phyloP scores from a whole-genome alignment of 2,888 invertebrate species.

The Cryptops parisi region DNA sequence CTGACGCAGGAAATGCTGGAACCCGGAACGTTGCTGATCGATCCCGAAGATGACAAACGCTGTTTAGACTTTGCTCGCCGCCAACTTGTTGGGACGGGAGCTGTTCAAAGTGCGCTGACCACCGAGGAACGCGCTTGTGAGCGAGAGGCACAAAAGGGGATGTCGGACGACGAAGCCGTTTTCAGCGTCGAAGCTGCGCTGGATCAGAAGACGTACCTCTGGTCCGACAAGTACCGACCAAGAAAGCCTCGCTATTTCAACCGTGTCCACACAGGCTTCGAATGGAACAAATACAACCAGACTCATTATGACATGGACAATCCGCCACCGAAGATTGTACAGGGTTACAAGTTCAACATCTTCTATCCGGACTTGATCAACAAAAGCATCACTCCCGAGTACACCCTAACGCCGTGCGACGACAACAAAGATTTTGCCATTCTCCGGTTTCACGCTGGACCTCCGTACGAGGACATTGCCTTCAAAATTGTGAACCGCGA shows the following conservation, averaged over 20 bases:
- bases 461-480: slow-evolving; percentile 98
- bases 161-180: slow-evolving; percentile 71
- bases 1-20: slow-evolving; percentile 49
- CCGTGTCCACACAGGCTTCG: slow-evolving; percentile 67
- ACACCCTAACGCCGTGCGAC: slow-evolving; percentile 74
- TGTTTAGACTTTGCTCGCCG: slow-evolving; percentile 56
- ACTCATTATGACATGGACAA: slow-evolving; percentile 99
- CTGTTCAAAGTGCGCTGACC: slow-evolving; percentile 39
- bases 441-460: slow-evolving; percentile 90
- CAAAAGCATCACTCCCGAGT: slow-evolving; percentile 79
- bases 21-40: slow-evolving; percentile 57
- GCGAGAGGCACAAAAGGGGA: slow-evolving; percentile 65
- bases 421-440: slow-evolving; percentile 93
- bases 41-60: slow-evolving; percentile 58
- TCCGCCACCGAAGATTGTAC: slow-evolving; percentile 99
- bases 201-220: slow-evolving; percentile 73
- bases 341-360: slow-evolving; percentile 99
- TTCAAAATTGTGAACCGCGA: slow-evolving; percentile 98
- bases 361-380: slow-evolving; percentile 99
- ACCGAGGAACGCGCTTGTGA: slow-evolving; percentile 53
- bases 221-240: slow-evolving; percentile 97
- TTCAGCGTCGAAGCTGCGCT: slow-evolving; percentile 81
- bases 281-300: slow-evolving; percentile 99
- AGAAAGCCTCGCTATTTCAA: slow-evolving; percentile 97
- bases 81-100: slow-evolving; percentile 45